A percentile compares a stretch with the other conserved stretches of the same genome.
phyloP scores from a whole-genome alignment of 2,797 vertebrate genomes.

The Atherinosoma microstoma region DNA sequence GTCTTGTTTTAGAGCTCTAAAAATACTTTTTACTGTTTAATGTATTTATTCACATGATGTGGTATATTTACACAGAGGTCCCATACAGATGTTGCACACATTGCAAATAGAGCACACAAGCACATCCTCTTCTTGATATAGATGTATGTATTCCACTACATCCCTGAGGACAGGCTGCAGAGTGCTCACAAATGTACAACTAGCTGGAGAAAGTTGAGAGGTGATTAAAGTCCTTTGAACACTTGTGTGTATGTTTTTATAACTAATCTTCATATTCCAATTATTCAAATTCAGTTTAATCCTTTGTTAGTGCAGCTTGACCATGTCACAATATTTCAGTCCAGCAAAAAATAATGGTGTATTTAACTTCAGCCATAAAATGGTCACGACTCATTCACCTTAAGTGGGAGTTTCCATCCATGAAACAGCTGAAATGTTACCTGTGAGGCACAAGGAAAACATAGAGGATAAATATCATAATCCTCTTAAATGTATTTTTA shows the following conservation, averaged over 20 bases:
- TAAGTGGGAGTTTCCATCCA: background rate
- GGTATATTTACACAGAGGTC: constrained; percentile 14
- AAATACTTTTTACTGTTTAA: constrained; percentile 24
- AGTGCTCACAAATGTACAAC: constrained; percentile 16
- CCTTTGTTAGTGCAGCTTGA: background rate
- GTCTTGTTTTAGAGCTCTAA: background rate
- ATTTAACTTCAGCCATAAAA: background rate
- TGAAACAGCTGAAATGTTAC: constrained; percentile 1
- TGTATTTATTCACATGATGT: constrained; percentile 60
- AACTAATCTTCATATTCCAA: background rate
- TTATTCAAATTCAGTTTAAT: background rate
- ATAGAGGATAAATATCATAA: background rate
- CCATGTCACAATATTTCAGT: background rate
- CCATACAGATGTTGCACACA: constrained; percentile 7
- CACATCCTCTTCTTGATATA: constrained; percentile 40
- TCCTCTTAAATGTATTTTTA: constrained; percentile 1
- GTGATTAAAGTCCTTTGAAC: constrained; percentile 16
- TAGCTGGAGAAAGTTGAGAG: constrained; percentile 16
- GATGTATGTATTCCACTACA: background rate
- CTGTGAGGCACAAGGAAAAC: background rate
- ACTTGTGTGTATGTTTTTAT: background rate
- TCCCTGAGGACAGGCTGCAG: constrained; percentile 30
- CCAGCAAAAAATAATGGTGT: background rate
- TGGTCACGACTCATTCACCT: background rate
- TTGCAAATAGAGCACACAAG: constrained; percentile 30